Percentiles rank a stretch among this genome's conserved stretches.
Evolutionary conservation across 2,888 invertebrate genomes (phyloP).

Genomic region (Vanessa cardui): DNA sequence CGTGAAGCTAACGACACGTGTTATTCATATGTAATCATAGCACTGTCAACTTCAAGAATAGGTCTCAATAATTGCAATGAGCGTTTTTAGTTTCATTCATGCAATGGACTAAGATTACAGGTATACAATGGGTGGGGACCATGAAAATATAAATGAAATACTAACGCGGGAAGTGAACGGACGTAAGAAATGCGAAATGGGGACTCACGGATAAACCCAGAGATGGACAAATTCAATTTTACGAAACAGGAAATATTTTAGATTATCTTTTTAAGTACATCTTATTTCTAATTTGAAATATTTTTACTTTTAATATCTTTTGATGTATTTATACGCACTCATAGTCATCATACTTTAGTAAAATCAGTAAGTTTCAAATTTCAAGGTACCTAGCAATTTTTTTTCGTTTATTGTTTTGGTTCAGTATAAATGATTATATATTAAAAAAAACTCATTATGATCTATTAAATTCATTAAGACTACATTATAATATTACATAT

Average conservation of each 20-base stretch:
- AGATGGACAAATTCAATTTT: background rate
- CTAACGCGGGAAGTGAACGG: slow-evolving; percentile 6
- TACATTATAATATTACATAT: background rate
- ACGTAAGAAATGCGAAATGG: slow-evolving; percentile 1
- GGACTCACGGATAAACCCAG: background rate
- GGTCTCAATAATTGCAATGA: slow-evolving; percentile 41
- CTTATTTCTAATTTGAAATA: background rate
- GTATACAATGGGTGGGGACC: slow-evolving; percentile 21
- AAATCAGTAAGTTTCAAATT: too few relatives aligned
- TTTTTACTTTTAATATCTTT: too few relatives aligned
- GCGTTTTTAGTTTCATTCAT: slow-evolving; percentile 40
- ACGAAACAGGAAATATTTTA: background rate
- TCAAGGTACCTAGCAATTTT: too few relatives aligned
- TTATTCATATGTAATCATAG: slow-evolving; percentile 42
- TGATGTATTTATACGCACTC: too few relatives aligned
- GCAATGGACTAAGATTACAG: slow-evolving; percentile 35
- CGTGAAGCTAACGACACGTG: slow-evolving; percentile 29
- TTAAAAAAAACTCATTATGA: too few relatives aligned
- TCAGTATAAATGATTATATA: too few relatives aligned
- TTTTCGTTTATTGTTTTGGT: too few relatives aligned
- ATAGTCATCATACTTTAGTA: too few relatives aligned
- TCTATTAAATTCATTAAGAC: too few relatives aligned
- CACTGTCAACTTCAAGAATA: slow-evolving; percentile 41
- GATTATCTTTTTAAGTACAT: background rate
- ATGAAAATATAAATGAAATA: slow-evolving; percentile 34